Evolutionary conservation across 2,797 vertebrate genomes (phyloP), one percentile per base, ranked within the genome.

Genomic region (Poeciliopsis paucimaculata): DNA sequence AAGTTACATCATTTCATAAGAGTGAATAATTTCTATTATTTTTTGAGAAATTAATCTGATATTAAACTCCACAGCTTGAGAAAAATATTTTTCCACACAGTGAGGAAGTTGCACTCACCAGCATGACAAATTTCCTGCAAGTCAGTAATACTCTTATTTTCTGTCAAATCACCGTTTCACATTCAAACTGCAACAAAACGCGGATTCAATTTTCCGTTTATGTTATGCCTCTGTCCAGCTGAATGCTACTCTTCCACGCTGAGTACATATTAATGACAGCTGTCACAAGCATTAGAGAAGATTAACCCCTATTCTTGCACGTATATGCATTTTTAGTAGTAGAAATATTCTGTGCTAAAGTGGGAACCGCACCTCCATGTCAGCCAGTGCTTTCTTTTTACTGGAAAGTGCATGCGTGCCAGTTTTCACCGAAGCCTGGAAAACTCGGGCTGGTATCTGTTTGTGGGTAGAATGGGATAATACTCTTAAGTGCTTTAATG

Each of bases 401-500:
- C 46, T 57, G 71, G 46, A 84, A 81, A 81, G 13, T 9, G 77
- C 75, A 81, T 84, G 75, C 43, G 66, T 89, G 83, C 86, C 79
- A 81, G 53, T 87, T 87, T 89, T 91, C 75, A 85, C 86, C 76
- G 80, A 86, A 84, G 77, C 31, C 16, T 76, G 39, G 78, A 78
- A 89, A 85, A 82, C 77, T 90, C 53, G 26, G 82, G 82, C 81
- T 81, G 78, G 64, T 79, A 77, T 71, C 77, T 84, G 78, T 90
- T 93, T 91, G 86, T 86, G 88, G 89, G 91, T 92, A 86, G 77
- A 62, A 43, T 31, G 8, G 92, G 93, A 94, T 95, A 93, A 94
- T 83, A 90, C 82, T 89, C 87, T 93, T 89, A 93, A 92, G 26
- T 82, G 89, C 87, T 91, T 93, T 94, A 90, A 93, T 90, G 90